These are phyloP conservation scores for Girardia tigrina DNA, from an alignment of 2,888 invertebrate species.

Conservation along the genomic window DNA sequence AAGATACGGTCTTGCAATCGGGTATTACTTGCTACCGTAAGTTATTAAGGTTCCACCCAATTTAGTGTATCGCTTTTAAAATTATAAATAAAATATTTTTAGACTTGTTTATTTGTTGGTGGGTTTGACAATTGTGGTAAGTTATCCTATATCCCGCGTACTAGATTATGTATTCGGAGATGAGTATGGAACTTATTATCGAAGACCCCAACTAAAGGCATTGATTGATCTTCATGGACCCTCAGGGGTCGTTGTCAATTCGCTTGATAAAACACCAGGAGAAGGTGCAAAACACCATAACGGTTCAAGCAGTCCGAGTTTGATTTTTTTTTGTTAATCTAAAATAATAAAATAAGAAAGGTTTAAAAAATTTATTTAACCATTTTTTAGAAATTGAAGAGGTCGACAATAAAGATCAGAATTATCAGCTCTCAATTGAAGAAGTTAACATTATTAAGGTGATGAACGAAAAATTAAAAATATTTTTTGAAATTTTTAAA, in stretches of 20 bases:
- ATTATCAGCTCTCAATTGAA: slow-evolving; percentile 40
- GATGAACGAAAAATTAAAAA: too few species aligned
- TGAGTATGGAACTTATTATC: slow-evolving; percentile 45
- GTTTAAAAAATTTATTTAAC: neutral
- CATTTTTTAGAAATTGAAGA: neutral
- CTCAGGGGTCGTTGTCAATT: neutral
- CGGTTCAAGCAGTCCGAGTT: neutral
- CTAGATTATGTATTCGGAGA: slow-evolving; percentile 46
- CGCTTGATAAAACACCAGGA: neutral
- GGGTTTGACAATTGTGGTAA: slow-evolving; percentile 43
- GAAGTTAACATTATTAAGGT: slow-evolving; percentile 49
- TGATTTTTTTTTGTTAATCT: neutral
- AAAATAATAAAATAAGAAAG: neutral
- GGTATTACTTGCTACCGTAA: slow-evolving; percentile 45
- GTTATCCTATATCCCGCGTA: slow-evolving; percentile 48
- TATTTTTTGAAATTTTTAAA: too few species aligned
- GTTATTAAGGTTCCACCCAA: slow-evolving; percentile 38
- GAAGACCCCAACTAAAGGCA: slow-evolving; percentile 45
- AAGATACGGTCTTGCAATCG: slow-evolving; percentile 46
- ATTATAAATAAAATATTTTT: slow-evolving; percentile 13
- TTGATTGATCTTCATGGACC: slow-evolving; percentile 46
- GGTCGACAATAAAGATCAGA: neutral
- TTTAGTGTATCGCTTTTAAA: neutral
- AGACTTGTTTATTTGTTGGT: slow-evolving; percentile 47
- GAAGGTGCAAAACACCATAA: neutral